Evolutionary conservation across 1,140 invertebrate genomes (phyloP).

Genomic region (Eubasilissa regina): DNA sequence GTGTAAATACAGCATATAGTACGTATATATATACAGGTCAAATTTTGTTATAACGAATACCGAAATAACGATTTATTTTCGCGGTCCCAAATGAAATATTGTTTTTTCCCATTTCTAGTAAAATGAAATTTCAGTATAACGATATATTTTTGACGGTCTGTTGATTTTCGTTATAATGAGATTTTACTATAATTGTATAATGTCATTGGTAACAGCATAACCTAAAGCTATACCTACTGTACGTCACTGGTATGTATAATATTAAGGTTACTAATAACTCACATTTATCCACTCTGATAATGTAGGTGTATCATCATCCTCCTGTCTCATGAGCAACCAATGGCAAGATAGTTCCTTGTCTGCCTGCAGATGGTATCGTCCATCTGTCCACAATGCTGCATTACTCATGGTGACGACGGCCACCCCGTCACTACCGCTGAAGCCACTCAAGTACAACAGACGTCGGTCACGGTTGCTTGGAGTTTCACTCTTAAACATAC

Average conservation of each 20-base stretch:
- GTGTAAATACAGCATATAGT: too few relatives aligned
- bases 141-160: too few relatives aligned
- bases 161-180: too few relatives aligned
- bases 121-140: too few relatives aligned
- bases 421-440: slow-evolving; percentile 86
- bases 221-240: too few relatives aligned
- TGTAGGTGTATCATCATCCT: slow-evolving; percentile 73
- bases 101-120: too few relatives aligned
- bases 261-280: slow-evolving; percentile 40
- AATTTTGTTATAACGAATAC: too few relatives aligned
- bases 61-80: too few relatives aligned
- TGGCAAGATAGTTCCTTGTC: slow-evolving; percentile 83
- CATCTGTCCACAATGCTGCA: slow-evolving; percentile 92
- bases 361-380: slow-evolving; percentile 86
- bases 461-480: slow-evolving; percentile 84
- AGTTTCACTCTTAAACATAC: slow-evolving; percentile 75
- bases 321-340: slow-evolving; percentile 86
- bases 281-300: slow-evolving; percentile 77
- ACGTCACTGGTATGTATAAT: not conserved
- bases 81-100: too few relatives aligned
- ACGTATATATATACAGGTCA: too few relatives aligned
- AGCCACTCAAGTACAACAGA: slow-evolving; percentile 88
- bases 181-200: too few relatives aligned
- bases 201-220: too few relatives aligned
- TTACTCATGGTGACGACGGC: slow-evolving; percentile 84